Evolutionary conservation across 1,140 invertebrate species (phyloP), one percentile per base, ranked within the genome.

Genomic region (Dermatophagoides farinae): DNA sequence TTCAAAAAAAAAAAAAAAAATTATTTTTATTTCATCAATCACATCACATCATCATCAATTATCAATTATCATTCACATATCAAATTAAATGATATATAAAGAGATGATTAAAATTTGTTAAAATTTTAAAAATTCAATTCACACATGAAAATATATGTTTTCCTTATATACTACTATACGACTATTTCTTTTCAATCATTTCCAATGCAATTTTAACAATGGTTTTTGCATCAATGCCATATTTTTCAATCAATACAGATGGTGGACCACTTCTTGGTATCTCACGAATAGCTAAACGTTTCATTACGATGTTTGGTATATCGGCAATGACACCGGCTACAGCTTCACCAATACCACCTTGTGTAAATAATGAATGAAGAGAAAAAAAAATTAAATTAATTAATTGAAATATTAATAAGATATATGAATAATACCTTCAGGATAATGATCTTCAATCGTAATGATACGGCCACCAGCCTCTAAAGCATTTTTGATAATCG

Each of bases 391-490:
- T 18, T 55, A 37, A 55, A 12, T 6, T n/a, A 16, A 46, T 4
- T n/a, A 20, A n/a, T n/a, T 11, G n/a, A 43, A 10, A 43, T 10
- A 46, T n/a, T n/a, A n/a, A n/a, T n/a, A 1, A 46, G 5, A 16
- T 20, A 4, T 4, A n/a, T 46, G 14, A 46, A 46, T 46, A 46
- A 31, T 31, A 86, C 85, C 88, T 75, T 89, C 83, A 49, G 82
- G 78, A 70, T 98, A 99, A 74, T 99, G 95, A 74, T 99, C 95
- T 71, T 99, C 95, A 6, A 96, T 88, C 37, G 90, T 90, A 47
- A 99, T 67, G 41, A 97, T 79, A 25, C 80, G 77, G 0, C 89
- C 89, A 40, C 83, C 84, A 61, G 79, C 82, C 52, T 83, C 80
- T 52, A 79, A 78, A 12, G 90, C 91, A 70, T 90, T 80, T 50